Evolutionary conservation across 2,888 invertebrate genomes (phyloP).

Genomic region (Lithophane leautieri): DNA sequence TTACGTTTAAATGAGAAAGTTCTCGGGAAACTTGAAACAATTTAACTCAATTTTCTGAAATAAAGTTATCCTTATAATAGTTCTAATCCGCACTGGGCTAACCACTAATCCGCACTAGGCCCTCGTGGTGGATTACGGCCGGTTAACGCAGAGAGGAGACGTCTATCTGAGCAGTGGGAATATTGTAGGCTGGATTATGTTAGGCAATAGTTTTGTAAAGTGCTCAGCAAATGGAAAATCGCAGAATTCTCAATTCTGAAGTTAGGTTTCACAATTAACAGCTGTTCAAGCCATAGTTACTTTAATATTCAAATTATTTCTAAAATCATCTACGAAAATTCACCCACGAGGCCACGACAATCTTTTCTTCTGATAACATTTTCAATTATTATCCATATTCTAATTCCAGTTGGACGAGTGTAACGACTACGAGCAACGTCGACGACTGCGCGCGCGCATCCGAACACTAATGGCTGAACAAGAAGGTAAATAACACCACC

Average conservation of each 20-base stretch:
- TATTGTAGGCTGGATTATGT: neutral
- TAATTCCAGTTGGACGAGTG: slow-evolving; percentile 94
- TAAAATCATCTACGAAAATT: neutral
- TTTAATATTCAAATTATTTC: neutral
- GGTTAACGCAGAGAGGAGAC: neutral
- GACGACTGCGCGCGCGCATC: slow-evolving; percentile 94
- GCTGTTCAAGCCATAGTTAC: neutral
- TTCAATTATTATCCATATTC: neutral
- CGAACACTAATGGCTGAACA: slow-evolving; percentile 96
- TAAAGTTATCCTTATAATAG: neutral
- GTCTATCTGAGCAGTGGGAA: neutral
- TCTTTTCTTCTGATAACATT: neutral
- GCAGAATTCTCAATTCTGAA: neutral
- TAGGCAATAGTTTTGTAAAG: neutral
- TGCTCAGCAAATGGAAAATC: neutral
- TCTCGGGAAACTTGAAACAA: neutral
- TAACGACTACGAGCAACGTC: slow-evolving; percentile 96
- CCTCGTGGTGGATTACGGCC: no score
- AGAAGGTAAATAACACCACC: slow-evolving; percentile 91
- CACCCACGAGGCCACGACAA: neutral
- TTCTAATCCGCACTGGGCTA: neutral
- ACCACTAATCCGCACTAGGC: neutral
- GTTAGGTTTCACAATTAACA: neutral
- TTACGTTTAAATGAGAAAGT: neutral
- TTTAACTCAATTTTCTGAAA: neutral